Evolutionary conservation across 2,113 vertebrate species (phyloP).

Genomic region (Rhagologus leucostigma): DNA sequence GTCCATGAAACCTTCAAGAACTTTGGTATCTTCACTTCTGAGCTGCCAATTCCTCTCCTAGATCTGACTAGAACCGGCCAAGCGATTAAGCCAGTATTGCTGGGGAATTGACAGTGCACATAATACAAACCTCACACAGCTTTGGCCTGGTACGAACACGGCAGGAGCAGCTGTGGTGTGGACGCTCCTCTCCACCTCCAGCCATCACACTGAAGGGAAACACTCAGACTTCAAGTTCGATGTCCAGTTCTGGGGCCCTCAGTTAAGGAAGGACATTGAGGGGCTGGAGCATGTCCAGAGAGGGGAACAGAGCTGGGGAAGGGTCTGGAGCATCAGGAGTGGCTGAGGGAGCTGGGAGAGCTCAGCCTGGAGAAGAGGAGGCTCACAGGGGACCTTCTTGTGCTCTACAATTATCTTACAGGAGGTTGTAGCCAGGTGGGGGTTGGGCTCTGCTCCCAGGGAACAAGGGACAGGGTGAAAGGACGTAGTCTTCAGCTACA

Average conservation of each 20-base stretch:
- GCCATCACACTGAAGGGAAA: neutral
- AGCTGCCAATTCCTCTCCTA: neutral
- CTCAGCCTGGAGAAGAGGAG: neutral
- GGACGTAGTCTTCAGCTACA: neutral
- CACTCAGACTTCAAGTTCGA: fast-evolving
- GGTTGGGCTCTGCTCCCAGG: neutral
- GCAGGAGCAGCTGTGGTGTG: neutral
- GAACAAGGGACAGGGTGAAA: neutral
- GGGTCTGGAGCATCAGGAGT: neutral
- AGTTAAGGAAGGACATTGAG: neutral
- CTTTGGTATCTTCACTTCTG: neutral
- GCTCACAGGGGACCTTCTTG: neutral
- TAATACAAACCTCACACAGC: neutral
- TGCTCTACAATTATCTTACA: neutral
- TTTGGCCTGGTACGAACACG: neutral
- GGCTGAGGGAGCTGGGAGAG: neutral
- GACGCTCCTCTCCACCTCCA: fast-evolving
- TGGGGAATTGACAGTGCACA: neutral
- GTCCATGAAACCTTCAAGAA: neutral
- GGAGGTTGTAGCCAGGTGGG: neutral
- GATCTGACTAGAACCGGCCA: neutral
- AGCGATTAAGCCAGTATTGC: fast-evolving
- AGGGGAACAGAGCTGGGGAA: neutral
- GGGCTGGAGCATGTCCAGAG: neutral
- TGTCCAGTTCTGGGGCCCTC: neutral